phyloP scores from a whole-genome alignment of 1,140 invertebrate species.

The Drosophila ercepeae region DNA sequence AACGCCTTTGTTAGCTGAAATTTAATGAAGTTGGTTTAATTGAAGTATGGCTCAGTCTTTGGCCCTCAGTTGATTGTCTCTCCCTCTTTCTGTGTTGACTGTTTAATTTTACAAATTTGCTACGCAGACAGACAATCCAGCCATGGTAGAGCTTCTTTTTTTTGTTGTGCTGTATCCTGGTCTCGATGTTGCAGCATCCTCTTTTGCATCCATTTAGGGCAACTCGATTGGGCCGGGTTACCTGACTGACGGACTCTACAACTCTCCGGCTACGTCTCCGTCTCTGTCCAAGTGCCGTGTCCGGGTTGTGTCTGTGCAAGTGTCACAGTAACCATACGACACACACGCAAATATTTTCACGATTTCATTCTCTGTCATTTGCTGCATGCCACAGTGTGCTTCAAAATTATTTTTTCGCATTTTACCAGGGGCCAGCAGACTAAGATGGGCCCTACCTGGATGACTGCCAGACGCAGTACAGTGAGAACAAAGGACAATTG shows the following conservation, averaged over 20 bases:
- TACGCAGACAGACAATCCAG: constrained; percentile 54
- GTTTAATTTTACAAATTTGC: constrained; percentile 82
- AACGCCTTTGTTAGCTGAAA: constrained; percentile 81
- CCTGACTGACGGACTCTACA: constrained; percentile 25
- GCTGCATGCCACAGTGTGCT: constrained; percentile 82
- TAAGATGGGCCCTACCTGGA: constrained; percentile 48
- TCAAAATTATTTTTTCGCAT: constrained; percentile 78
- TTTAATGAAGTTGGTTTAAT: constrained; percentile 83
- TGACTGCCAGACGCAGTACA: constrained; percentile 28
- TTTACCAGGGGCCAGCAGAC: constrained; percentile 38
- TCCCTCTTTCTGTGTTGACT: constrained; percentile 64
- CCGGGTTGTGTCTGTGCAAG: constrained; percentile 53
- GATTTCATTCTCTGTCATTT: constrained; percentile 83
- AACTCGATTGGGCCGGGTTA: constrained; percentile 46
- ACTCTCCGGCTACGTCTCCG: constrained; percentile 1
- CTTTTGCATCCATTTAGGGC: constrained; percentile 76
- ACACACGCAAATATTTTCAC: constrained; percentile 83
- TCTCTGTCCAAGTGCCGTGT: constrained; percentile 1
- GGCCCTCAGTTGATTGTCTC: constrained; percentile 30
- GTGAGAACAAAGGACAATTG: constrained; percentile 10
- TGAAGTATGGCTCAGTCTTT: constrained; percentile 68
- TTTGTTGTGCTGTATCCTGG: constrained; percentile 11
- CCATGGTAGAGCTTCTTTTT: constrained; percentile 66
- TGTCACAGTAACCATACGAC: constrained; percentile 82
- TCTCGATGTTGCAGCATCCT: constrained; percentile 57